Evolutionary conservation across 1,140 invertebrate species (phyloP).

Genomic region (Nymphalis io): DNA sequence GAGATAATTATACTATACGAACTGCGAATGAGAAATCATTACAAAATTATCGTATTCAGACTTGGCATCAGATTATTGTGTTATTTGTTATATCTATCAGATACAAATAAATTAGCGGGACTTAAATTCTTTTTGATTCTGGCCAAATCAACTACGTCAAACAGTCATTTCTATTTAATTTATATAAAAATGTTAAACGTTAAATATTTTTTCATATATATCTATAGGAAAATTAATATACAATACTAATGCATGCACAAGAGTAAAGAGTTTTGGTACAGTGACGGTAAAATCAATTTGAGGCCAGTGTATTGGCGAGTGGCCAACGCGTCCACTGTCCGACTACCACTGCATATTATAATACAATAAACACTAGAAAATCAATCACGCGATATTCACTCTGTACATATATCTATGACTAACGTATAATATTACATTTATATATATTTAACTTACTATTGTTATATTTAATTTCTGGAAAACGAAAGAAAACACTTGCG

Average conservation of each 20-base stretch:
- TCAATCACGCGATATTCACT: slow-evolving; percentile 52
- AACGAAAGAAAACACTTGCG: too few species aligned
- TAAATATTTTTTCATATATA: background rate
- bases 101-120: background rate
- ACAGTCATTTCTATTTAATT: background rate
- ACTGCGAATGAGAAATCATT: too few species aligned
- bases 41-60: too few species aligned
- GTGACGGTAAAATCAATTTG: slow-evolving; percentile 75
- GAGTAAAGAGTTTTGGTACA: slow-evolving; percentile 66
- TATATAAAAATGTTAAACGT: too few species aligned
- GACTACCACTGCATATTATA: slow-evolving; percentile 64
- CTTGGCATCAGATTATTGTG: background rate
- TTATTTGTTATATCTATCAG: background rate
- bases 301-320: slow-evolving; percentile 66
- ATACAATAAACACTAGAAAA: slow-evolving; percentile 65
- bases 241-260: slow-evolving; percentile 61
- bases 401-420: slow-evolving; percentile 26
- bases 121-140: background rate
- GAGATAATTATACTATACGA: too few species aligned
- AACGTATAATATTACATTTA: background rate
- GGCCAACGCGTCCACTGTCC: slow-evolving; percentile 62
- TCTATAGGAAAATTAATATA: slow-evolving; percentile 64
- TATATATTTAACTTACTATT: too few species aligned
- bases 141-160: background rate
- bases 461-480: too few species aligned